phyloP scores from a whole-genome alignment of 2,888 invertebrate species.

The Bellardia bayeri region DNA sequence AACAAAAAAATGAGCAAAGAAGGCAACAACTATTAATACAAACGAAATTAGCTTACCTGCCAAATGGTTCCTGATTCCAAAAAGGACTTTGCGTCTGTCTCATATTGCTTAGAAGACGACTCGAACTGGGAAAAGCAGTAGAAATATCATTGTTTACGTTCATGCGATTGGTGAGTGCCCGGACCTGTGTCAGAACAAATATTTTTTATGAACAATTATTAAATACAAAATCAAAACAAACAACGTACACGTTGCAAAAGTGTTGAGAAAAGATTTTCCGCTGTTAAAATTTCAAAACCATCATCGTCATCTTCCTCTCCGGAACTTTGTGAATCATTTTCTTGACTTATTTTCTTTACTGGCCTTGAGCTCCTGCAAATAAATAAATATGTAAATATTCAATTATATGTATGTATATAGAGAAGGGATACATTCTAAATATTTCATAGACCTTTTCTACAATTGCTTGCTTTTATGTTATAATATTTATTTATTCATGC shows the following conservation, averaged over 20 bases:
- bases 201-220: neutral
- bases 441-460: too few species aligned
- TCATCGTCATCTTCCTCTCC: conserved; percentile 94
- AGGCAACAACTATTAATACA: neutral
- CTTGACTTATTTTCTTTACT: conserved; percentile 85
- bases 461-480: too few species aligned
- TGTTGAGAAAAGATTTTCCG: conserved; percentile 95
- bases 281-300: conserved; percentile 95
- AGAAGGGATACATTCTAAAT: too few species aligned
- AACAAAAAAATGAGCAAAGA: conserved; percentile 20
- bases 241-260: conserved; percentile 90
- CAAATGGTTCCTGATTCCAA: conserved; percentile 83
- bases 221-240: neutral
- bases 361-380: conserved; percentile 88
- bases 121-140: conserved; percentile 87
- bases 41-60: conserved; percentile 79
- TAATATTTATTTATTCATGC: too few species aligned
- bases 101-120: conserved; percentile 86
- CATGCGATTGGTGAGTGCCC: conserved; percentile 92
- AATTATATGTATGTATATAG: neutral
- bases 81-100: conserved; percentile 83
- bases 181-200: conserved; percentile 85
- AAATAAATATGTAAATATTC: neutral
- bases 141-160: conserved; percentile 91
- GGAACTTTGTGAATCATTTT: conserved; percentile 93